A percentile compares a stretch with the other conserved stretches of the same genome.
These are phyloP conservation scores for Escarpia spicata DNA, from an alignment of 2,888 invertebrate species.

Conservation along the genomic window DNA sequence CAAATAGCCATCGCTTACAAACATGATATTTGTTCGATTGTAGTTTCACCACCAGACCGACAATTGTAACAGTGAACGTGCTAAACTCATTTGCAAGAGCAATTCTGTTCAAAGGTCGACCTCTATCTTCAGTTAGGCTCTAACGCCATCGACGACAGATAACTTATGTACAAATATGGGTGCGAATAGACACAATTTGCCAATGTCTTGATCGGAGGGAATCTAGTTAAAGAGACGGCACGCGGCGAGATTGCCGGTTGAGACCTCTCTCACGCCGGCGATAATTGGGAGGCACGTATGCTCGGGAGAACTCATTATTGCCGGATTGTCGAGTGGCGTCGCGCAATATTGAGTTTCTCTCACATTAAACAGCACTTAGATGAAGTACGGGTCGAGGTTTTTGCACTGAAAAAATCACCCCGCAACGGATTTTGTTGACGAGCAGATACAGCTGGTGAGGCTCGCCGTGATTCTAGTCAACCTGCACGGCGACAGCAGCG, in stretches of 20 bases:
- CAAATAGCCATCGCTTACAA: neutral
- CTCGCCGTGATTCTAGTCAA: neutral
- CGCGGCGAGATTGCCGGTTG: conserved; percentile 3
- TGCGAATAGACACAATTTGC: conserved; percentile 13
- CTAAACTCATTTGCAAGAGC: neutral
- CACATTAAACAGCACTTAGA: neutral
- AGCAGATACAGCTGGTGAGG: neutral
- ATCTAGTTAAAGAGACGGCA: neutral
- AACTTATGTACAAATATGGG: neutral
- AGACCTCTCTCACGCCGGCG: neutral
- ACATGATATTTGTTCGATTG: neutral
- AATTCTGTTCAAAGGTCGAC: neutral
- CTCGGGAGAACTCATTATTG: neutral
- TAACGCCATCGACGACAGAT: neutral
- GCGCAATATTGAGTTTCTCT: neutral
- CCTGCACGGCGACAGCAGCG: neutral
- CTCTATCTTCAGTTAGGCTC: neutral
- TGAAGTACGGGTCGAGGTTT: neutral
- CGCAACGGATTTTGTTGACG: neutral
- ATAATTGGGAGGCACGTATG: neutral
- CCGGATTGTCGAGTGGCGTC: neutral
- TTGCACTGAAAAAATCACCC: neutral
- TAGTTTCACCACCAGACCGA: neutral
- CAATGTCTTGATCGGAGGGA: neutral
- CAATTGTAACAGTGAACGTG: neutral